Base-by-base conservation (phyloP, 2,888 invertebrate species). In the Thymelicus lineola region DNA sequence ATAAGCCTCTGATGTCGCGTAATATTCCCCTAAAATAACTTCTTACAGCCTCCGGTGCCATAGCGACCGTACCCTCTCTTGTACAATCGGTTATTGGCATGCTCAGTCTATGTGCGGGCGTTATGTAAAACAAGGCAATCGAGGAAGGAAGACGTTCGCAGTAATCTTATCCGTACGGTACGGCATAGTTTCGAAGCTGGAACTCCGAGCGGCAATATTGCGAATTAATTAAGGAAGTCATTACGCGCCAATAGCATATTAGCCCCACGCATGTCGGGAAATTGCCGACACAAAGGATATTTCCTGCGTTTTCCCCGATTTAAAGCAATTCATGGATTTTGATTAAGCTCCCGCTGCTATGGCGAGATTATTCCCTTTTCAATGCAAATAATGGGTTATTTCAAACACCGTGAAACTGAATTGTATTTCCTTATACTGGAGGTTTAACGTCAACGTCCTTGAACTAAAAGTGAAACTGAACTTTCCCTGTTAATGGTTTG, bases 151-250 rank as follows among this genome's bases (percentile, higher is more conserved):
- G 70, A 60, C 53, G 50, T 58, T 50, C 48, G 42, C n/a, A 42
- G 62, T 63, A 58, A 64, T 70, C 70, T 70, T 65, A 69, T 69
- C 61, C 63, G 45, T 15, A 17, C 45, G 63, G 20, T 48, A 58
- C 60, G 38, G 65, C 64, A 70, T 63, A 74, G 67, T 69, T 69
- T 66, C 60, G 36, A 46, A 48, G 53, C 50, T 53, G 61, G 70
- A 62, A 57, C 61, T 73, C 72, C 66, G 72, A 75, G 50, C 77
- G 77, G 83, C 83, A 89, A 89, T 86, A 91, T 91, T 87, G 84
- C 86, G 90, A 90, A 92, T 93, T 93, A 93, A 93, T 93, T 92
- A 92, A 91, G 92, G 93, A 93, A 93, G 93, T 93, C 89, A 93
- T 93, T 93, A 93, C 91, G 86, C 87, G 81, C 86, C 91, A 91